phyloP scores from a whole-genome alignment of 2,113 vertebrate genomes.

The Pipa parva region DNA sequence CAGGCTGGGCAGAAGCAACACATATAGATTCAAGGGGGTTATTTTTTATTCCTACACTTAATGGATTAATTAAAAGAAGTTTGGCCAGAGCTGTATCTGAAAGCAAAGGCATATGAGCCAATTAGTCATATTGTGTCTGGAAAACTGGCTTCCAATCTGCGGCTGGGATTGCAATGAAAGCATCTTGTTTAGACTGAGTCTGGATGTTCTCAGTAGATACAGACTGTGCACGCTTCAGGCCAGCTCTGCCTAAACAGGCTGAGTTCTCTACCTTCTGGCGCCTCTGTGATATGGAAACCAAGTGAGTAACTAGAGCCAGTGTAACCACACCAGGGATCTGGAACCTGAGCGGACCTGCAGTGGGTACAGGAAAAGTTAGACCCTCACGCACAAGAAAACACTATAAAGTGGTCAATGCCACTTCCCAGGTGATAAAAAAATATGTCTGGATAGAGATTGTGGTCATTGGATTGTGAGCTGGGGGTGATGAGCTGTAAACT shows the following conservation, averaged over 20 bases:
- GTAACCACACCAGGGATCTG: no score
- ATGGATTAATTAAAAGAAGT: slow-evolving; percentile 40
- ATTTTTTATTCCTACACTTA: slow-evolving; percentile 24
- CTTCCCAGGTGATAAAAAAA: no score
- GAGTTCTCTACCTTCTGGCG: background rate
- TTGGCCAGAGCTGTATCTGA: slow-evolving; percentile 21
- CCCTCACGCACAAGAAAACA: no score
- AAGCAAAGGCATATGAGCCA: slow-evolving; percentile 24
- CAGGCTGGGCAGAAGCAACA: slow-evolving; percentile 18
- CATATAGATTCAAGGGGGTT: slow-evolving; percentile 18
- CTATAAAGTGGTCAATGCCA: no score
- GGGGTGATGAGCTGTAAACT: no score
- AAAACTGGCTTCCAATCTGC: slow-evolving; percentile 15
- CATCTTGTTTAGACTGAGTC: slow-evolving; percentile 32
- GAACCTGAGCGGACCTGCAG: no score
- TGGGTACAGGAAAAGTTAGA: no score
- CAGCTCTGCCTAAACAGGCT: background rate
- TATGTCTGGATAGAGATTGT: no score
- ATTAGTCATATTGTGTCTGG: slow-evolving; percentile 40
- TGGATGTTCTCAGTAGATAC: slow-evolving; percentile 10
- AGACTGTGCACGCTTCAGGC: background rate
- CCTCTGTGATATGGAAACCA: slow-evolving; percentile 8
- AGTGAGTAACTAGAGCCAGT: no score
- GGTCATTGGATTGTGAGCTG: no score
- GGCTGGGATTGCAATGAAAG: slow-evolving; percentile 8